Conservation (phyloP, 2,797 vertebrate species). For the Basileuterus tristriatus region DNA sequence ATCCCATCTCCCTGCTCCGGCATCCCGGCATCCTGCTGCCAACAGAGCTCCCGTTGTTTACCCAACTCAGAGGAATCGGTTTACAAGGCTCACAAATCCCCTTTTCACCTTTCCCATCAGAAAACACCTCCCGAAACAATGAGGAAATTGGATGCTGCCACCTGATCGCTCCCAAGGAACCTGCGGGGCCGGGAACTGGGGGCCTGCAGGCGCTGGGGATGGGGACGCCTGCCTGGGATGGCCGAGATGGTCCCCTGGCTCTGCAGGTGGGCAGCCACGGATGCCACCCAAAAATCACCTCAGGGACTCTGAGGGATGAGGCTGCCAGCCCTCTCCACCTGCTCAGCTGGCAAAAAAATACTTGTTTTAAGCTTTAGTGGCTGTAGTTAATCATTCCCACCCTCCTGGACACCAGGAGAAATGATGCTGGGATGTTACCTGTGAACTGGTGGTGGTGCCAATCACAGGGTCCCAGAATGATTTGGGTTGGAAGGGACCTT, state of each 20-base stretch:
- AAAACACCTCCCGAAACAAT: constrained; percentile 78
- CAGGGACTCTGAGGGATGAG: neutral
- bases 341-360: neutral
- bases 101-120: constrained; percentile 80
- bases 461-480: neutral
- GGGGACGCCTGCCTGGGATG: neutral
- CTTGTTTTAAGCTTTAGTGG: neutral
- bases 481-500: neutral
- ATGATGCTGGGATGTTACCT: neutral
- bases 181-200: constrained; percentile 45
- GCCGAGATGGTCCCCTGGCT: accelerated
- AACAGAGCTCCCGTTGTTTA: constrained; percentile 77
- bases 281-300: neutral
- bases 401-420: neutral
- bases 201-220: neutral
- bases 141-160: constrained; percentile 75
- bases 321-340: neutral
- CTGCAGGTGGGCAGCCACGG: neutral
- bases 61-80: constrained; percentile 72
- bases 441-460: neutral
- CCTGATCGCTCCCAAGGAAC: constrained; percentile 74
- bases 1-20: constrained; percentile 7
- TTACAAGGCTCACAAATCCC: constrained; percentile 76
- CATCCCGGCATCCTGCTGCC: constrained; percentile 41
- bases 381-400: neutral